Conservation (phyloP, 2,797 vertebrate species). For the Fratercula arctica region DNA sequence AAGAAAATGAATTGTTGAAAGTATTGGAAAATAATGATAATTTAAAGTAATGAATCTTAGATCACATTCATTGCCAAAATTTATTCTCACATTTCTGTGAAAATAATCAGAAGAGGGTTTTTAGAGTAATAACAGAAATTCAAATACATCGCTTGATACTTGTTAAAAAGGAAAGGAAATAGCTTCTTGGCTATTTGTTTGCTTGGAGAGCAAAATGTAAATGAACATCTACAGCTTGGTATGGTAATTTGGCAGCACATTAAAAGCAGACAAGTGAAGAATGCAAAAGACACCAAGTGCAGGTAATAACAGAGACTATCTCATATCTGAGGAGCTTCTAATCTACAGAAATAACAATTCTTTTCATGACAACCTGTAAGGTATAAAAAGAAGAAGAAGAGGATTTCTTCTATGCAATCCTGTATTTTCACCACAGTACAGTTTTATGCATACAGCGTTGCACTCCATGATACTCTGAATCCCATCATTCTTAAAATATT, state of each 20-base stretch:
- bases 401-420: not conserved
- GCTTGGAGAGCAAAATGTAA: not conserved
- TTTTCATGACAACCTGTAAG: not conserved
- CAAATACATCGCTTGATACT: not conserved
- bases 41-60: not conserved
- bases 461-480: not conserved
- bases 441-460: not conserved
- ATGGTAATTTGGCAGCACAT: not conserved
- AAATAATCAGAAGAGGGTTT: not conserved
- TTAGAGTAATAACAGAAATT: not conserved
- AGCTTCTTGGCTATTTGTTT: not conserved
- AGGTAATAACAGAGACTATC: not conserved
- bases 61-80: not conserved
- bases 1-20: not conserved
- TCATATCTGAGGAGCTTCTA: not conserved
- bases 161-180: not conserved
- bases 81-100: not conserved
- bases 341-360: not conserved
- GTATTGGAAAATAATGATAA: not conserved
- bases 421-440: not conserved
- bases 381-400: not conserved
- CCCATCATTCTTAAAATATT: not conserved
- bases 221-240: not conserved
- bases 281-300: not conserved
- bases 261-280: not conserved